Base-by-base conservation (phyloP, 1,140 invertebrate species). In the Bacillus rossius region DNA sequence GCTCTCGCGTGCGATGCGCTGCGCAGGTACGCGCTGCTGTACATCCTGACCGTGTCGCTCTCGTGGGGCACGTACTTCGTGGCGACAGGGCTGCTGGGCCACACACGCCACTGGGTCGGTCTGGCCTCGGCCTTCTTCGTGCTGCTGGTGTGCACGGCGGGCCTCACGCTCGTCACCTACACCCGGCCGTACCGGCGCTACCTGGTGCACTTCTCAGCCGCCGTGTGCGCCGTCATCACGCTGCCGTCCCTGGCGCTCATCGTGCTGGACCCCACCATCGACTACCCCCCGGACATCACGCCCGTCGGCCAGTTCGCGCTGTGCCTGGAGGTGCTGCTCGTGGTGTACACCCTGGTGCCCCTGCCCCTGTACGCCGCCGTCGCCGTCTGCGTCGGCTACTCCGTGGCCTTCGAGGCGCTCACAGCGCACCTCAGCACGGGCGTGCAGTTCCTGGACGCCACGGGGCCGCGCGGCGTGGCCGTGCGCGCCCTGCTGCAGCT, bases 301-400 rank as follows among this genome's bases (percentile, higher is more conserved):
- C 81, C 87, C 51, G 81, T 92, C 8, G 91, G 90, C 47, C 86
- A 93, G 64, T 94, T 94, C 70, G 85, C 87, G 38, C 81, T 91
- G 59, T 91, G 88, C 68, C 83, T 93, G 54, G 88, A 95, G 79
- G 87, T 96, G 41, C 76, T 97, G 22, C 77, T 97, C 40, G 78
- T 97, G 51, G 87, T 97, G 69, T 98, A 98, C 70, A 96, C 94
- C 45, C 84, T 96, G 48, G 86, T 97, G 61, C 95, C 95, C 16
- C 80, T 97, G 75, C 92, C 91, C 16, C 73, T 98, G 1, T 96
- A 92, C 77, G 75, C 88, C 45, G 89, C 88, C 67, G 80, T 94
- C 17, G 75, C 83, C 45, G 84, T 94, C 60, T 87, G 89, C 43
- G 75, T 85, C 45, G 57, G 84, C 19, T 95, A 95, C 73, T 95